A percentile compares a stretch with the other conserved stretches of the same genome.
Evolutionary conservation across 2,797 vertebrate species (phyloP).

Genomic region (Sebastes steindachneri): DNA sequence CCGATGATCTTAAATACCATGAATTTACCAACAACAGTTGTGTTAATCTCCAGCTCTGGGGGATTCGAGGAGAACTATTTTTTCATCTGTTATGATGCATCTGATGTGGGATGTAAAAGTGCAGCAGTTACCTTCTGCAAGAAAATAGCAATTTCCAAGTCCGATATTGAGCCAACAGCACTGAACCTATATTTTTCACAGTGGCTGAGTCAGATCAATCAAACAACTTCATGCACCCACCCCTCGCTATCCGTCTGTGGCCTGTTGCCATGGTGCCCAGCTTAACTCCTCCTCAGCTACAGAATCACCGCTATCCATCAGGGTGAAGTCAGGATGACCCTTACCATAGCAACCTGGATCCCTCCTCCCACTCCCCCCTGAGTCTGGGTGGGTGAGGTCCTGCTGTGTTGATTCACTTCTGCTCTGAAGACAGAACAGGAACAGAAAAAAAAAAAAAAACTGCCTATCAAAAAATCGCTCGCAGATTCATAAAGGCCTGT

Average conservation of each 20-base stretch:
- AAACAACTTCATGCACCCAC: slow-evolving; percentile 67
- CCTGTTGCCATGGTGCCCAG: slow-evolving; percentile 83
- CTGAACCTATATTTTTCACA: slow-evolving; percentile 73
- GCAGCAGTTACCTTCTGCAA: slow-evolving; percentile 36
- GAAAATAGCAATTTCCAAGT: slow-evolving; percentile 69
- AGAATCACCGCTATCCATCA: slow-evolving; percentile 78
- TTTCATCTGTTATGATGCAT: not conserved
- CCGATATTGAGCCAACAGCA: slow-evolving; percentile 62
- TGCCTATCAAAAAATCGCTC: slow-evolving; percentile 22
- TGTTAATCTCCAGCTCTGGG: slow-evolving; percentile 9
- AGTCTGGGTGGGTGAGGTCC: slow-evolving; percentile 73
- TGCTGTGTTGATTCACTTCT: slow-evolving; percentile 65
- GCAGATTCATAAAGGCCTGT: slow-evolving; percentile 22
- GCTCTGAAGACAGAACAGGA: slow-evolving; percentile 50
- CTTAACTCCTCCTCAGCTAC: slow-evolving; percentile 76
- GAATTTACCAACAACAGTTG: not conserved
- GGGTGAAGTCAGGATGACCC: slow-evolving; percentile 82
- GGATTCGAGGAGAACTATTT: slow-evolving; percentile 5
- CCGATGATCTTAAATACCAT: slow-evolving; percentile 16
- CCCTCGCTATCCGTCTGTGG: slow-evolving; percentile 72
- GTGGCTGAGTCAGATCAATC: slow-evolving; percentile 75
- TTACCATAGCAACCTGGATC: slow-evolving; percentile 84
- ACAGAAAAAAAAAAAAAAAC: not conserved
- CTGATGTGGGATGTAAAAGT: slow-evolving; percentile 14
- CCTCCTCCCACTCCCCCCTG: slow-evolving; percentile 67